These are phyloP conservation scores for Caradrina kadenii DNA, from an alignment of 2,888 invertebrate genomes.

Conservation along the genomic window DNA sequence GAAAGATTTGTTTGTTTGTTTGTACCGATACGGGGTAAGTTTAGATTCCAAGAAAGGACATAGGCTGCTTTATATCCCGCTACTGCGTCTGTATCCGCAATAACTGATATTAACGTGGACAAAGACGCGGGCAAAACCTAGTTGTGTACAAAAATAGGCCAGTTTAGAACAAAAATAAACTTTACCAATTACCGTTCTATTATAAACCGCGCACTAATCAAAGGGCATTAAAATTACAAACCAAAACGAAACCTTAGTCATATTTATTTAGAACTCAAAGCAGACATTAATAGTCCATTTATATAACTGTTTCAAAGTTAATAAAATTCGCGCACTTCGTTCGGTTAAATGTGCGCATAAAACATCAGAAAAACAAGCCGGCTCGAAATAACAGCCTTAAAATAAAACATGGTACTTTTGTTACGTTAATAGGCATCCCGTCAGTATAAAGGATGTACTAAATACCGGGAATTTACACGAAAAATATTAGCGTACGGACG, in stretches of 20 bases:
- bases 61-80: too few species aligned
- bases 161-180: conserved; percentile 18
- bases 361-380: conserved; percentile 66
- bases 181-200: conserved; percentile 18
- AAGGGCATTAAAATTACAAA: conserved; percentile 30
- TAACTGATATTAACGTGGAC: too few species aligned
- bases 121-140: too few species aligned
- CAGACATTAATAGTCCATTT: conserved; percentile 61
- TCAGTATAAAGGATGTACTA: conserved; percentile 49
- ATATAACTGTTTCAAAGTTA: conserved; percentile 60
- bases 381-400: conserved; percentile 66
- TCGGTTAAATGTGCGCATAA: conserved; percentile 67
- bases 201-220: conserved; percentile 15
- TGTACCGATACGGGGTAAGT: too few species aligned
- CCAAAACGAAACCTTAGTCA: conserved; percentile 39
- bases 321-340: conserved; percentile 68
- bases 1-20: too few species aligned
- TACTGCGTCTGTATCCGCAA: too few species aligned
- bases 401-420: conserved; percentile 72
- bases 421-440: conserved; percentile 66
- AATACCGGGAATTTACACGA: conserved; percentile 64
- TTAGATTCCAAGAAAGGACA: too few species aligned
- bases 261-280: conserved; percentile 63
- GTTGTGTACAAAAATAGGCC: not conserved
- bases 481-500: conserved; percentile 67